Evolutionary conservation across 2,888 invertebrate genomes (phyloP).

Genomic region (Limnephilus rhombicus): DNA sequence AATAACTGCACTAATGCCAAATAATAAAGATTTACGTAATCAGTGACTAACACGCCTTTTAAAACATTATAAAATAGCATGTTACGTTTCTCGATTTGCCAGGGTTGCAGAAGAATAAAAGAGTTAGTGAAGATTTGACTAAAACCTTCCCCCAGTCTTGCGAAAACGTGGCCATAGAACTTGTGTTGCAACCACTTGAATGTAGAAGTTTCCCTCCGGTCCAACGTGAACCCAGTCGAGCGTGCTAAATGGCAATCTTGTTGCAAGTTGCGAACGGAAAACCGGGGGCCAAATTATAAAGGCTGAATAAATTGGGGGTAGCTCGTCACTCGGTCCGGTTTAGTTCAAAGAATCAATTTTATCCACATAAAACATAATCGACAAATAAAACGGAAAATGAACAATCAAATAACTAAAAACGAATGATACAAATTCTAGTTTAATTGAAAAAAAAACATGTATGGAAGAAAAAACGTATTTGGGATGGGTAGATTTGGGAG

Average conservation of each 20-base stretch:
- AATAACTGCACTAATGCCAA: too few relatives aligned
- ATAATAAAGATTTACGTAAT: too few relatives aligned
- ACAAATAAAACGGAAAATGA: neutral
- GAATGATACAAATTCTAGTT: neutral
- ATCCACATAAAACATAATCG: neutral
- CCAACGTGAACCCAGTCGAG: slow-evolving; percentile 1
- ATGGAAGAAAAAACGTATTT: too few relatives aligned
- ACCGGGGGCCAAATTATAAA: neutral
- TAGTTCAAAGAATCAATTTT: neutral
- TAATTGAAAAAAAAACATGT: too few relatives aligned
- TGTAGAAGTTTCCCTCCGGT: neutral
- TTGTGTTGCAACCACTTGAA: neutral
- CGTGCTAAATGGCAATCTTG: slow-evolving; percentile 26
- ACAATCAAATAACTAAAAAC: neutral
- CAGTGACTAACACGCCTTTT: too few relatives aligned
- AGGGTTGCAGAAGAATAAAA: neutral
- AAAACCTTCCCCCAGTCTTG: neutral
- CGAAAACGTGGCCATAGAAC: neutral
- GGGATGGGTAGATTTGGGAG: too few relatives aligned
- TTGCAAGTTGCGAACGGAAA: neutral
- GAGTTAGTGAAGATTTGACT: neutral
- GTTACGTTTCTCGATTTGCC: neutral
- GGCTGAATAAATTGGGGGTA: neutral
- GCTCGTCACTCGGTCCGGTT: neutral
- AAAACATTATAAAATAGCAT: neutral